phyloP scores from a whole-genome alignment of 1,140 invertebrate species.

The Stegodyphus dumicola region DNA sequence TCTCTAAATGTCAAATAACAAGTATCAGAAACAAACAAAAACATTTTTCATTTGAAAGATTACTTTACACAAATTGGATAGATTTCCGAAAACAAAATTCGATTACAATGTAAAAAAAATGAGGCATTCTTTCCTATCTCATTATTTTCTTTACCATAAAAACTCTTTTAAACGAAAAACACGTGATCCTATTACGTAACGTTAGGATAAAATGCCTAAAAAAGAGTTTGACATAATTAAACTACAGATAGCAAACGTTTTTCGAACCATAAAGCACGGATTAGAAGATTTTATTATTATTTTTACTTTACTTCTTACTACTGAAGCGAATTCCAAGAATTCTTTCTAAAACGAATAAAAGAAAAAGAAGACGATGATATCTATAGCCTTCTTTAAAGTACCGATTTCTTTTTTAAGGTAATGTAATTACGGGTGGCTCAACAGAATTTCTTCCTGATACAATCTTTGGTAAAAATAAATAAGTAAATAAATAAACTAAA shows the following conservation, averaged over 20 bases:
- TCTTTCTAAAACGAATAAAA: background rate
- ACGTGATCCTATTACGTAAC: conserved; percentile 17
- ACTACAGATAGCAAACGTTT: conserved; percentile 18
- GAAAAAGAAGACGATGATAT: background rate
- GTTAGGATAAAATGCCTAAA: background rate
- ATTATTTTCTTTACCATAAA: background rate
- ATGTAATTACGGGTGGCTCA: background rate
- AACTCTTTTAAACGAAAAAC: background rate
- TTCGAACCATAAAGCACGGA: conserved; percentile 17
- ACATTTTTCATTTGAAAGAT: background rate
- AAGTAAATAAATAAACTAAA: too few species aligned
- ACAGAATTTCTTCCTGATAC: background rate
- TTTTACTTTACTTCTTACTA: background rate
- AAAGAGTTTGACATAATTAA: conserved; percentile 29
- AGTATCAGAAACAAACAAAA: too few species aligned
- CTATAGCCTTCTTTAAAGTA: background rate
- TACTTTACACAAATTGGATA: background rate
- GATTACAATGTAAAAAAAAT: too few species aligned
- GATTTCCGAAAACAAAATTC: too few species aligned
- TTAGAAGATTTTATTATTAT: background rate
- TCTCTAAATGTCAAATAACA: too few species aligned
- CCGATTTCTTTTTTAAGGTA: too few species aligned
- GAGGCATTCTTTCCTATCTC: too few species aligned
- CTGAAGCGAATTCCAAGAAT: background rate
- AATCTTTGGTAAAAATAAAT: conserved; percentile 9